A percentile compares a stretch with the other conserved stretches of the same genome.
Evolutionary conservation across 2,113 vertebrate species (phyloP).

Genomic region (Spilogale gracilis): DNA sequence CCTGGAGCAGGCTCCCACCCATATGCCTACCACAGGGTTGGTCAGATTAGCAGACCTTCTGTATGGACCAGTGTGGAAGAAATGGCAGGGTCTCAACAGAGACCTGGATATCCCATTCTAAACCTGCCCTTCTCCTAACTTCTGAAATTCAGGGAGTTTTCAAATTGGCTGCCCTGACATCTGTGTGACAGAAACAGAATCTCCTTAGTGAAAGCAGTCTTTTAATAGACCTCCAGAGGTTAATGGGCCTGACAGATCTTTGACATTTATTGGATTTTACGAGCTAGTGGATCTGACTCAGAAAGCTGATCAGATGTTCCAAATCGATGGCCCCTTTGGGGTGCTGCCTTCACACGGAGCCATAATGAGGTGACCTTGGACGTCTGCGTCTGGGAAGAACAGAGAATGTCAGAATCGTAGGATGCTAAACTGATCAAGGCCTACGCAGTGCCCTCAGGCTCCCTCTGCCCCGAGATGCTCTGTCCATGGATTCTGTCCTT

Average conservation of each 20-base stretch:
- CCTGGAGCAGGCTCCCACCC: background rate
- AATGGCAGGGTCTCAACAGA: background rate
- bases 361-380: constrained; percentile 66
- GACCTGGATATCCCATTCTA: background rate
- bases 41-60: background rate
- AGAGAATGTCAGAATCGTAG: background rate
- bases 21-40: background rate
- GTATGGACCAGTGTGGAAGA: background rate
- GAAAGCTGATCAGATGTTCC: constrained; percentile 65
- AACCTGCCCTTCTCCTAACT: background rate
- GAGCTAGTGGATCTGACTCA: constrained; percentile 49
- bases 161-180: background rate
- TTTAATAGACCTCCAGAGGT: constrained; percentile 52
- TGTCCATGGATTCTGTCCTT: background rate
- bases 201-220: constrained; percentile 2
- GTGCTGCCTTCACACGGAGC: background rate
- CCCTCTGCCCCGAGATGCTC: background rate
- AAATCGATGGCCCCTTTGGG: constrained; percentile 52
- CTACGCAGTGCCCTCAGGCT: background rate
- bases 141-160: background rate
- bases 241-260: constrained; percentile 51
- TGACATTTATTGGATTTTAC: constrained; percentile 72
- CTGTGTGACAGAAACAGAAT: background rate
- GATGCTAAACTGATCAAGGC: background rate
- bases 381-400: background rate